These are phyloP conservation scores for Trinectes maculatus DNA, from an alignment of 2,113 vertebrate genomes.

Conservation along the genomic window DNA sequence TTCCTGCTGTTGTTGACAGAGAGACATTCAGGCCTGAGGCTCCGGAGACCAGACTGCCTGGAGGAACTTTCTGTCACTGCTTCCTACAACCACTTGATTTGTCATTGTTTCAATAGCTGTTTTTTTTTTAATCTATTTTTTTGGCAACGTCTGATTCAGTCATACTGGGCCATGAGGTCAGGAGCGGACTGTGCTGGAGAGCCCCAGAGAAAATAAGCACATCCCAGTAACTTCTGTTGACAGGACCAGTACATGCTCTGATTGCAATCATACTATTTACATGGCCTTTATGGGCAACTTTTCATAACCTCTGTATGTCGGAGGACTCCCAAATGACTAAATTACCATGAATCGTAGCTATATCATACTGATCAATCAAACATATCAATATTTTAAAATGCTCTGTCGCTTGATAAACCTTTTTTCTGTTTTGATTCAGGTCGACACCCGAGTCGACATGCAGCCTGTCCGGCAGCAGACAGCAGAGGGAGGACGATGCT, in stretches of 20 bases:
- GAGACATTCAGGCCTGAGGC: conserved; percentile 49
- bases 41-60: conserved; percentile 54
- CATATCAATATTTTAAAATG: too few species aligned
- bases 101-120: conserved; percentile 34
- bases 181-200: conserved; percentile 3
- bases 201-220: conserved; percentile 9
- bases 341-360: too few species aligned
- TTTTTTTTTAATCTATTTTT: neutral
- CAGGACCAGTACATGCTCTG: neutral
- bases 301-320: too few species aligned
- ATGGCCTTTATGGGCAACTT: too few species aligned
- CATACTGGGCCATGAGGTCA: conserved; percentile 39
- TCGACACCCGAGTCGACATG: conserved; percentile 76
- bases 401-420: neutral
- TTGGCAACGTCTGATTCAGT: conserved; percentile 33
- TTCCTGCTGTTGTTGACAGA: conserved; percentile 67
- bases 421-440: conserved; percentile 58
- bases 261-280: too few species aligned
- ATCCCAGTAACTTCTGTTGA: neutral
- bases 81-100: conserved; percentile 41
- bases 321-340: too few species aligned
- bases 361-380: too few species aligned
- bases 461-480: conserved; percentile 25
- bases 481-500: conserved; percentile 19
- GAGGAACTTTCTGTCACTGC: conserved; percentile 57